A percentile compares a stretch with the other conserved stretches of the same genome.
Conservation (phyloP, 1,140 invertebrate species). For the Heliconius congener region DNA sequence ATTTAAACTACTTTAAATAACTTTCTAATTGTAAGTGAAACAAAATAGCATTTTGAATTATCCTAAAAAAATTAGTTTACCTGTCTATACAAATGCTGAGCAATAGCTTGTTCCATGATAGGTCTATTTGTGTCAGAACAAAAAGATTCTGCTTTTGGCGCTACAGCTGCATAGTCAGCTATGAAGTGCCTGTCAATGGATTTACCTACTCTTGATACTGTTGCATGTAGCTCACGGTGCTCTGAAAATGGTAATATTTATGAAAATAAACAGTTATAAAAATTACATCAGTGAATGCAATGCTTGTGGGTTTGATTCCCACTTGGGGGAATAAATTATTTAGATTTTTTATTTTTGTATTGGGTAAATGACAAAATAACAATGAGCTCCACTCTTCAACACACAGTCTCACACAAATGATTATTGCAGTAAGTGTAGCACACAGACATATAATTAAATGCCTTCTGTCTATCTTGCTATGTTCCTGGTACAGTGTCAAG, state of each 20-base stretch:
- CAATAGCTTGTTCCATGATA: conserved; percentile 96
- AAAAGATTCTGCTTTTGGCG: conserved; percentile 93
- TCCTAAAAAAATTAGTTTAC: conserved; percentile 62
- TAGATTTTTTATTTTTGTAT: too few species aligned
- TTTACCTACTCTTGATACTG: conserved; percentile 98
- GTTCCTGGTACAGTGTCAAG: too few species aligned
- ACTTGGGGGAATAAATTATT: too few species aligned
- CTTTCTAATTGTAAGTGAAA: neutral
- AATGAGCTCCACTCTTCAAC: too few species aligned
- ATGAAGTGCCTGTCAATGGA: conserved; percentile 97
- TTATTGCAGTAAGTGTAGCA: too few species aligned
- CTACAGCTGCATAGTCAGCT: conserved; percentile 93
- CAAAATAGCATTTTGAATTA: neutral
- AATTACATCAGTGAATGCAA: too few species aligned
- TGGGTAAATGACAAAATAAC: too few species aligned
- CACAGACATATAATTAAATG: too few species aligned
- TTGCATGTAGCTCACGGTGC: conserved; percentile 89
- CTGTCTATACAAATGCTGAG: conserved; percentile 97
- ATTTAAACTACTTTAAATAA: too few species aligned
- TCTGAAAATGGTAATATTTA: conserved; percentile 49
- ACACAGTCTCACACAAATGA: too few species aligned
- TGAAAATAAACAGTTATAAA: neutral
- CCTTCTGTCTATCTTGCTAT: too few species aligned
- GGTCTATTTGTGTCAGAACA: conserved; percentile 89
- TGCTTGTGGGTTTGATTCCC: too few species aligned